These are phyloP conservation scores for Torymus tubicola DNA, from an alignment of 2,888 invertebrate species.

Conservation along the genomic window DNA sequence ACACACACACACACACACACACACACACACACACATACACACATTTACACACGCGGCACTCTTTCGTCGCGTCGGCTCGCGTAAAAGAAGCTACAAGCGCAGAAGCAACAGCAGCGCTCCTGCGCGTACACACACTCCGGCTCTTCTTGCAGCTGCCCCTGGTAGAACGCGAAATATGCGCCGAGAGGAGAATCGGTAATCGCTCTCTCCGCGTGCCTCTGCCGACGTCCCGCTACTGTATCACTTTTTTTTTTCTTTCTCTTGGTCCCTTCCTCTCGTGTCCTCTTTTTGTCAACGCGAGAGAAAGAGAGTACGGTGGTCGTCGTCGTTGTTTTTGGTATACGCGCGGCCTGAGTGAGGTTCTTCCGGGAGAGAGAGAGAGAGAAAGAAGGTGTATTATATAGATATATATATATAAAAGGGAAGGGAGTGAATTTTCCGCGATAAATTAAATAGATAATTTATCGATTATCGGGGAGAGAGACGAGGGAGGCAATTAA, in stretches of 20 bases:
- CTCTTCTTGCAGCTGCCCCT: constrained; percentile 9
- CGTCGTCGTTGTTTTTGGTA: constrained; percentile 25
- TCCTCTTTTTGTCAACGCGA: constrained; percentile 17
- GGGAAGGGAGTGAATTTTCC: constrained; percentile 33
- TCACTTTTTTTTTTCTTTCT: constrained; percentile 25
- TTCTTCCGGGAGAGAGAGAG: constrained; percentile 38
- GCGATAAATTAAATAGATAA: constrained; percentile 58
- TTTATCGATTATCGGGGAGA: constrained; percentile 54
- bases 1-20: no score
- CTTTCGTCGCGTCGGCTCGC: no score
- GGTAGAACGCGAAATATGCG: constrained; percentile 56
- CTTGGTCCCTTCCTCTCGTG: background rate
- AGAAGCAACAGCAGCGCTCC: no score
- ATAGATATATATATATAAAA: no score
- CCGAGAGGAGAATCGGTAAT: constrained; percentile 54
- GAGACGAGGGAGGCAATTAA: constrained; percentile 39
- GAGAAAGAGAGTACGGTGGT: no score
- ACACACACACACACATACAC: no score
- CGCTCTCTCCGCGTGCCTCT: constrained; percentile 18
- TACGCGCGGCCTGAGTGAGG: background rate
- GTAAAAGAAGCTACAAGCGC: no score
- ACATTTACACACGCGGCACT: no score
- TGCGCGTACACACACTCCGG: no score
- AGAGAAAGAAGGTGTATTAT: background rate
- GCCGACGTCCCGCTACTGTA: constrained; percentile 48